These are phyloP conservation scores for Archocentrus centrarchus DNA, from an alignment of 2,113 vertebrate genomes.

Conservation along the genomic window DNA sequence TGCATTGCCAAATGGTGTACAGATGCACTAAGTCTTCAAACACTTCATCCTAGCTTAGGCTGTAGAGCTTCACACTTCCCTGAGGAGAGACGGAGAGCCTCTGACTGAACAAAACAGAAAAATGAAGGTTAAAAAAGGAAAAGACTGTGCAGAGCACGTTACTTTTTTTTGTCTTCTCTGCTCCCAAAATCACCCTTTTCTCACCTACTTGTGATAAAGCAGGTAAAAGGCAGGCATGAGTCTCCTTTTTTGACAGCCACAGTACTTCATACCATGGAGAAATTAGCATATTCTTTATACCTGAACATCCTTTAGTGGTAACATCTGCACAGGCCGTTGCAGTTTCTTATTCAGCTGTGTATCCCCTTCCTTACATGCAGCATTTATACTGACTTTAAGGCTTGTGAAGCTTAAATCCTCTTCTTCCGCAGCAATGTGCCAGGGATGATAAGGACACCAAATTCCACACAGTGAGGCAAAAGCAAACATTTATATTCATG, in stretches of 20 bases:
- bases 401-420: constrained; percentile 40
- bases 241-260: constrained; percentile 37
- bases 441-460: constrained; percentile 22
- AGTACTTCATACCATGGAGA: not conserved
- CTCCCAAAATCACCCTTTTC: constrained; percentile 25
- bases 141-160: constrained; percentile 35
- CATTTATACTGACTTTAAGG: constrained; percentile 30
- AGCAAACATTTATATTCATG: constrained; percentile 39
- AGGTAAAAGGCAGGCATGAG: constrained; percentile 1
- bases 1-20: not conserved
- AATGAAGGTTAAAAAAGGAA: constrained; percentile 23
- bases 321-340: constrained; percentile 6
- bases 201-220: constrained; percentile 15
- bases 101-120: constrained; percentile 53
- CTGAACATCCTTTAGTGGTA: constrained; percentile 12
- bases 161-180: constrained; percentile 44
- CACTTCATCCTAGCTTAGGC: constrained; percentile 31
- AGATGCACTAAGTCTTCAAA: constrained; percentile 31
- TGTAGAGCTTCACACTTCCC: constrained; percentile 39
- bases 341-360: constrained; percentile 1
- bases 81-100: constrained; percentile 43
- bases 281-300: constrained; percentile 13
- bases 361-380: constrained; percentile 10
- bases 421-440: constrained; percentile 28
- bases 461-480: constrained; percentile 2